Percentiles rank a stretch among this genome's conserved stretches.
Conservation (phyloP, 64 coral and sea anemone species). For the Montipora foliosa region DNA sequence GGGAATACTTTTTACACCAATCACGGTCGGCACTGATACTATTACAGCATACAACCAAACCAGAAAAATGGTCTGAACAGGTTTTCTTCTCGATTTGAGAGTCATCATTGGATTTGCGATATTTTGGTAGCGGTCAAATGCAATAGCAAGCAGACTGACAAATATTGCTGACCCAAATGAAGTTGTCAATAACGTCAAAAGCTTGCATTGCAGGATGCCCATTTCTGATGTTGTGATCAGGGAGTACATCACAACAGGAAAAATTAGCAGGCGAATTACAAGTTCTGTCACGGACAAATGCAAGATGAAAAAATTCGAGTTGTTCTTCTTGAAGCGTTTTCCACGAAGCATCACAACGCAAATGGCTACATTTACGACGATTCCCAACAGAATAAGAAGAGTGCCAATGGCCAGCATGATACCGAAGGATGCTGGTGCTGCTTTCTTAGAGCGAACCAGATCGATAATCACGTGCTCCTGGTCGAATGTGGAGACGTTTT, state of each 20-base stretch:
- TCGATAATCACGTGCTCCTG: too few relatives aligned
- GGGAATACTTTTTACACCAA: constrained; percentile 5
- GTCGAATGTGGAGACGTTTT: not conserved
- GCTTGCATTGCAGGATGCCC: not conserved
- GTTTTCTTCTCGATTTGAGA: not conserved
- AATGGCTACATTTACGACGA: constrained; percentile 38
- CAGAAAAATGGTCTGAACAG: not conserved
- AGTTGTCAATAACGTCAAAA: not conserved
- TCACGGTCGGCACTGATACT: not conserved
- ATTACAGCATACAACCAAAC: constrained; percentile 23
- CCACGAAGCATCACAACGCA: constrained; percentile 58
- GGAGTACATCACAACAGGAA: constrained; percentile 4
- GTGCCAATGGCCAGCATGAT: not conserved
- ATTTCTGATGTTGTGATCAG: not conserved
- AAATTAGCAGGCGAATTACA: not conserved
- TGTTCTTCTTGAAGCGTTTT: constrained; percentile 43
- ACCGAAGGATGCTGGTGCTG: not conserved
- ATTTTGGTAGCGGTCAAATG: constrained; percentile 47
- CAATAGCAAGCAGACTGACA: constrained; percentile 26
- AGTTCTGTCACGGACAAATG: constrained; percentile 56
- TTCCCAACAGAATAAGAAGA: constrained; percentile 45
- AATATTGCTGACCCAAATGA: constrained; percentile 10
- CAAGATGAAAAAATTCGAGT: constrained; percentile 62
- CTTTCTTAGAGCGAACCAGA: not conserved
- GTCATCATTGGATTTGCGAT: constrained; percentile 24